Evolutionary conservation across 2,113 vertebrate species (phyloP).

Genomic region (Ageneiosus marmoratus): DNA sequence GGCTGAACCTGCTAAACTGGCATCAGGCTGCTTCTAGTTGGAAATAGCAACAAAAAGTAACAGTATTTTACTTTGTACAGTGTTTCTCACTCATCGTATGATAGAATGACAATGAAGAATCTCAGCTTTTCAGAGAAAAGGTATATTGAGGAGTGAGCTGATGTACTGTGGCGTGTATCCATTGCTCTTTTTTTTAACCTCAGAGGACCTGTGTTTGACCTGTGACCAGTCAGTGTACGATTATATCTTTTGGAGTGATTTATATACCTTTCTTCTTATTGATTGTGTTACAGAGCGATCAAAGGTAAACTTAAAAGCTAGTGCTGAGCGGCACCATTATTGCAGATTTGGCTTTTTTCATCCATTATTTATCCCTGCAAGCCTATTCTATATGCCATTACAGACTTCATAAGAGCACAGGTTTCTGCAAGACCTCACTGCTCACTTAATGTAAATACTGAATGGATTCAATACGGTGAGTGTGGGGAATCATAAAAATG

Average conservation of each 20-base stretch:
- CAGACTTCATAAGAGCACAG: conserved; percentile 90
- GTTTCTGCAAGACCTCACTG: conserved; percentile 83
- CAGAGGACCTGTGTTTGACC: conserved; percentile 47
- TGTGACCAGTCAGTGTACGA: conserved; percentile 47
- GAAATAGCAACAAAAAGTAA: background rate
- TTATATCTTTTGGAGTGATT: conserved; percentile 51
- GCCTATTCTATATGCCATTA: conserved; percentile 95
- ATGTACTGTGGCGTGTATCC: background rate
- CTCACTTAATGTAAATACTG: conserved; percentile 88
- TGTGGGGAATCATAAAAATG: conserved; percentile 55
- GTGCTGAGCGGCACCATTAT: conserved; percentile 88
- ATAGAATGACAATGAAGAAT: background rate
- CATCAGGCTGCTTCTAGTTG: conserved; percentile 35
- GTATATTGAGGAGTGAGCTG: background rate
- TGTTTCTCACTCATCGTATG: background rate
- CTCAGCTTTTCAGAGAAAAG: background rate
- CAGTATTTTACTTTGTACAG: background rate
- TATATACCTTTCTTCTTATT: conserved; percentile 55
- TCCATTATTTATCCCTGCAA: conserved; percentile 92
- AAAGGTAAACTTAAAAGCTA: conserved; percentile 80
- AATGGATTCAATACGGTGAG: conserved; percentile 51
- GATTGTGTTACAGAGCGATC: conserved; percentile 49
- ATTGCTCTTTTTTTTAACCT: background rate
- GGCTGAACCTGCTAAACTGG: conserved; percentile 33
- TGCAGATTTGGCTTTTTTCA: conserved; percentile 88